Conservation (phyloP, 1,140 invertebrate species). For the Caenorhabditis latens region DNA sequence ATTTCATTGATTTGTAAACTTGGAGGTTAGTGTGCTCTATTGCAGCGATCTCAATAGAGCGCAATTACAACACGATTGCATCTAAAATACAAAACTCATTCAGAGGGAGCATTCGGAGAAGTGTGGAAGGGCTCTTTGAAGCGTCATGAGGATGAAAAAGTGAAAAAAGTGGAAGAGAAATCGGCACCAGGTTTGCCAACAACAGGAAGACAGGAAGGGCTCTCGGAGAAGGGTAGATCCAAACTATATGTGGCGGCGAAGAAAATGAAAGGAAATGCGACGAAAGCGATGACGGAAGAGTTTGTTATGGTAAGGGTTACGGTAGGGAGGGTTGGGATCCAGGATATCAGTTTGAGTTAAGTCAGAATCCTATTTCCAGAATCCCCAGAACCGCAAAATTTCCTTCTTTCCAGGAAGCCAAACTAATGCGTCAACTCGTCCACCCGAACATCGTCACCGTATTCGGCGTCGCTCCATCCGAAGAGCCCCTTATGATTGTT, state of each 20-base stretch:
- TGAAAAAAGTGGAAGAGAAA: conserved; percentile 82
- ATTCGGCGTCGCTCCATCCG: conserved; percentile 66
- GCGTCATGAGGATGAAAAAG: conserved; percentile 69
- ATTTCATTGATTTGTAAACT: conserved; percentile 62
- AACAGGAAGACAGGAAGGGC: too few species aligned
- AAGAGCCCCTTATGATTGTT: conserved; percentile 63
- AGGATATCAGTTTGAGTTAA: too few species aligned
- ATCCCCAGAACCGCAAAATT: too few species aligned
- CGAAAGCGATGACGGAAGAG: conserved; percentile 94
- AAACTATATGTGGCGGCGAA: conserved; percentile 90
- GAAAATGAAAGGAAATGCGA: conserved; percentile 91
- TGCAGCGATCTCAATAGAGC: too few species aligned
- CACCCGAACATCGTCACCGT: conserved; percentile 65
- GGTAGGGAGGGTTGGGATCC: too few species aligned
- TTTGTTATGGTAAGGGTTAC: conserved; percentile 81
- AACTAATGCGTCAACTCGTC: conserved; percentile 64
- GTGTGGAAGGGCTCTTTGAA: conserved; percentile 91
- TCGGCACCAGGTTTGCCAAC: too few species aligned
- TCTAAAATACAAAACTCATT: too few species aligned
- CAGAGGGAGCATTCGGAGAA: conserved; percentile 88
- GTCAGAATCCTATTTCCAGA: too few species aligned
- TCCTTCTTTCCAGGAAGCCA: conserved; percentile 40
- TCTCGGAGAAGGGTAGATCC: too few species aligned
- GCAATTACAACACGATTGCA: too few species aligned
- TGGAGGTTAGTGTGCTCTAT: conserved; percentile 5